Base-by-base conservation (phyloP, 2,888 invertebrate species). In the Chrysolina oricalcia region DNA sequence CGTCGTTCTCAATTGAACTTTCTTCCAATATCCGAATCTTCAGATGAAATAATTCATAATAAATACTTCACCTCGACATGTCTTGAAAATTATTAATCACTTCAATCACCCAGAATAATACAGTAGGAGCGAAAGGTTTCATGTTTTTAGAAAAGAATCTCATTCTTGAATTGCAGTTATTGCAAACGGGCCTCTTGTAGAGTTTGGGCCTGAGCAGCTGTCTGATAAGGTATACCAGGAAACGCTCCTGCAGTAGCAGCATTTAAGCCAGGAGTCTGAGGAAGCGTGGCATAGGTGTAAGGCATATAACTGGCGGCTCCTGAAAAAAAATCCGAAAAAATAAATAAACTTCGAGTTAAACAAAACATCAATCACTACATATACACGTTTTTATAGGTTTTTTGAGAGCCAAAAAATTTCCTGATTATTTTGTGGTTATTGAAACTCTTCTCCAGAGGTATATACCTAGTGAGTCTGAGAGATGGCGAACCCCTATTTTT, bases 111-210 rank as follows among this genome's bases (percentile, higher is more conserved):
- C 59, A 59, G 59, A 59, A 21, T 56, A n/a, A 59, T n/a, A 59
- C 8, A 27, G 27, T 27, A 35, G n/a, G 35, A 59, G 23, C n/a
- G 59, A 59, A 59, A 59, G 53, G 53, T 59, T 15, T 27, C 2
- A 27, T 15, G 23, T 35, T 27, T n/a, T 59, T n/a, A 27, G n/a
- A 35, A 23, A 35, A 23, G 10, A 59, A 35, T 59, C 27, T 27
- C 8, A 23, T 27, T 59, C 21, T 21, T 40, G 35, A 40, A 21
- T 15, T 21, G 40, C 50, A 67, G 19, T 74, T 93, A 94, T 89
- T 94, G 94, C 89, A 95, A 92, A 86, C 95, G 90, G 64, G 95
- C 94, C 88, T 94, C 95, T 88, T 95, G 94, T 74, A 95, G 91
- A 74, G 93, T 92, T 85, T 92, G 92, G 11, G 92, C 89, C 41